phyloP scores from a whole-genome alignment of 2,797 vertebrate species.

The Urocyon cinereoargenteus region DNA sequence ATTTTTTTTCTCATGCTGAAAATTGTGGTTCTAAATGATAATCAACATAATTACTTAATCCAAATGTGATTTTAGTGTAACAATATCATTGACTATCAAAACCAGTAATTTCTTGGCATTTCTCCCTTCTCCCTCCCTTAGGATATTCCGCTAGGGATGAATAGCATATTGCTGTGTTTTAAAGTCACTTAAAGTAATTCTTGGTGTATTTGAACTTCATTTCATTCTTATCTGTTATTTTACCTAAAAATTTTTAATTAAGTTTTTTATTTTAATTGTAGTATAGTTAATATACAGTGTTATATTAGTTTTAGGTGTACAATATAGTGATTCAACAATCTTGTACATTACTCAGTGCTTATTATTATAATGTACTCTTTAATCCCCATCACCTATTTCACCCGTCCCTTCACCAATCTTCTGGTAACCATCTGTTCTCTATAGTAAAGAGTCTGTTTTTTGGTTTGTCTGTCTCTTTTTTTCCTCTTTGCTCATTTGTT shows the following conservation, averaged over 20 bases:
- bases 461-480: neutral
- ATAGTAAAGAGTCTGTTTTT: neutral
- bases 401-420: neutral
- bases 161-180: neutral
- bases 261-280: neutral
- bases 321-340: neutral
- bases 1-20: neutral
- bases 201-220: constrained; percentile 4
- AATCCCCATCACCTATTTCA: neutral
- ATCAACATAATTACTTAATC: neutral
- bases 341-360: neutral
- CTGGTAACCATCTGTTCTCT: neutral
- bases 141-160: neutral
- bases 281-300: neutral
- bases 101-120: neutral
- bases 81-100: neutral
- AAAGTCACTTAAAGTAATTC: constrained; percentile 7
- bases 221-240: neutral
- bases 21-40: neutral
- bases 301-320: neutral
- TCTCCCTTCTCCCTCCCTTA: neutral
- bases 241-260: neutral
- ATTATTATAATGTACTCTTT: neutral
- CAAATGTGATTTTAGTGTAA: neutral
- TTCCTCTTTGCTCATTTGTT: neutral